Percentiles rank a stretch among this genome's conserved stretches.
Evolutionary conservation across 37 sponge, comb jelly and placozoan genomes (phyloP).

Genomic region (Cliona cf. orientalis): DNA sequence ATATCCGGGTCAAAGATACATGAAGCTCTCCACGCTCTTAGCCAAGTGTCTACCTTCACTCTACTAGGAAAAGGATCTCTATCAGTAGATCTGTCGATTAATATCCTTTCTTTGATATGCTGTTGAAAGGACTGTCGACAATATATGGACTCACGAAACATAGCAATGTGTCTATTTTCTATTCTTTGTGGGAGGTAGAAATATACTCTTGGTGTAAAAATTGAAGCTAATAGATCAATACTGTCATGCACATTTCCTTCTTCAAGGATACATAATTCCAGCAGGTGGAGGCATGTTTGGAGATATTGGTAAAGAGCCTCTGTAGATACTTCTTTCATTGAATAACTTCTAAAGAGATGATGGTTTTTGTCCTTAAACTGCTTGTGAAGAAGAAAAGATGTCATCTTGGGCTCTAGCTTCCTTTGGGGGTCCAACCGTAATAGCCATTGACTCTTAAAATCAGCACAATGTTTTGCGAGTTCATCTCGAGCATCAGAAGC

Average conservation of each 20-base stretch:
- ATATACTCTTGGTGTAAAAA: constrained; percentile 35
- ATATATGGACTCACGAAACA: constrained; percentile 1
- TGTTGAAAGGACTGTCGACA: background rate
- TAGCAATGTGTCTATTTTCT: constrained; percentile 6
- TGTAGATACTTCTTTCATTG: constrained; percentile 10
- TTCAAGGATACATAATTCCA: background rate
- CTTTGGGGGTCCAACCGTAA: background rate
- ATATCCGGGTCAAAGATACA: background rate
- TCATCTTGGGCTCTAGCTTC: background rate
- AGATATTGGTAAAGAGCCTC: constrained; percentile 11
- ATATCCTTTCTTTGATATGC: background rate
- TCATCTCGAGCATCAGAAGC: background rate
- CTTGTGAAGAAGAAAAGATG: constrained; percentile 1
- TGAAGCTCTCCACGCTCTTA: constrained; percentile 39
- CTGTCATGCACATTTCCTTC: background rate
- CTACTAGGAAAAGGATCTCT: background rate
- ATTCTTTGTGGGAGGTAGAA: constrained; percentile 31
- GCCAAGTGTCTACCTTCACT: constrained; percentile 23
- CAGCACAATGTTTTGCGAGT: constrained; percentile 11
- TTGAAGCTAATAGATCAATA: background rate
- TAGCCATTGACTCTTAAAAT: constrained; percentile 15
- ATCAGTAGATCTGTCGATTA: background rate
- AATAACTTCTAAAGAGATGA: constrained; percentile 1
- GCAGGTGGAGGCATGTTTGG: background rate
- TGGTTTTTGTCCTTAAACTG: constrained; percentile 5